Evolutionary conservation across 2,113 vertebrate genomes (phyloP).

Genomic region (Dendropsophus ebraccatus): DNA sequence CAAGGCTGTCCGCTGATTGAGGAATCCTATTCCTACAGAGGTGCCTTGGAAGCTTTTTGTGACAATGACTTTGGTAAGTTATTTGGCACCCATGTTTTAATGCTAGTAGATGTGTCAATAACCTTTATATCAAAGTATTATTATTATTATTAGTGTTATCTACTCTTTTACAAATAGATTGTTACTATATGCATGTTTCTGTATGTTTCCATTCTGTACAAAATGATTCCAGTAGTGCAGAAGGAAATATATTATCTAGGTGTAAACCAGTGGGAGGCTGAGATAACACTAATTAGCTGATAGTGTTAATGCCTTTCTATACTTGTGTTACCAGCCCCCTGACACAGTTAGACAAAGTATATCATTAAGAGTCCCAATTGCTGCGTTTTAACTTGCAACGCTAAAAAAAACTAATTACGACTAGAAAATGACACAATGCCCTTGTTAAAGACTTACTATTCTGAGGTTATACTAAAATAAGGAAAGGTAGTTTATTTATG

Average conservation of each 20-base stretch:
- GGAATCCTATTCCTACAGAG: constrained; percentile 74
- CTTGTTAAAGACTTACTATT: not conserved
- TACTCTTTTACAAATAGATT: not conserved
- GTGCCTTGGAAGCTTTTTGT: constrained; percentile 80
- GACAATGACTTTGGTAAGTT: constrained; percentile 82
- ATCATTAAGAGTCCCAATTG: constrained; percentile 18
- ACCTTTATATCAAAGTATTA: not conserved
- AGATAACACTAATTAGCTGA: constrained; percentile 38
- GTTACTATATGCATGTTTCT: not conserved
- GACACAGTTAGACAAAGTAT: constrained; percentile 4
- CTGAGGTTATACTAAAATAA: not conserved
- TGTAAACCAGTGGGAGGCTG: constrained; percentile 24
- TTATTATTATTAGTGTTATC: too few species aligned
- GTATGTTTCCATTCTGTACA: constrained; percentile 16
- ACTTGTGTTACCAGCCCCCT: not conserved
- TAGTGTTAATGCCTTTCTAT: constrained; percentile 27
- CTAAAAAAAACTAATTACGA: not conserved
- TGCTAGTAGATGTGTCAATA: not conserved
- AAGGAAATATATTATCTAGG: not conserved
- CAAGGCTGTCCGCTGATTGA: constrained; percentile 82
- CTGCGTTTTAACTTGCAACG: not conserved
- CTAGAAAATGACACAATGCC: not conserved
- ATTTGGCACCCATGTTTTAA: not conserved
- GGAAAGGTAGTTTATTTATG: not conserved
- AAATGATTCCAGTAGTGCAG: not conserved